Conservation (phyloP, 2,888 invertebrate genomes). For the Apotomis capreana region DNA sequence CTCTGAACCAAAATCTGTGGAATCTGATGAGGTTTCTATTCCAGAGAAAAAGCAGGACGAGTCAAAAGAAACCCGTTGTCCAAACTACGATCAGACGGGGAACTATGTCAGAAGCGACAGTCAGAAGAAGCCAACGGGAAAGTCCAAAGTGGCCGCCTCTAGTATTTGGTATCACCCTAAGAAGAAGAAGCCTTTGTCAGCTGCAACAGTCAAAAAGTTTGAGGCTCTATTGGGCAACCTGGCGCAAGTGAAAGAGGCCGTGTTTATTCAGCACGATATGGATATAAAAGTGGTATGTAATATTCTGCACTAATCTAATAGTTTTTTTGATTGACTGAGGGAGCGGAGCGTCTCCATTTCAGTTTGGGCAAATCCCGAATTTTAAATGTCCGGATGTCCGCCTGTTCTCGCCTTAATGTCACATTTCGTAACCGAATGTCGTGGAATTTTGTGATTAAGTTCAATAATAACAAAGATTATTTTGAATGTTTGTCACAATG, state of each 20-base stretch:
- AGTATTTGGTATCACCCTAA: slow-evolving; percentile 80
- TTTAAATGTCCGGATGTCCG: no score
- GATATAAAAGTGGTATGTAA: slow-evolving; percentile 75
- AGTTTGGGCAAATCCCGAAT: no score
- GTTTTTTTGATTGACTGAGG: no score
- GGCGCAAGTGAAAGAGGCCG: slow-evolving; percentile 69
- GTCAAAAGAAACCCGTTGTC: slow-evolving; percentile 64
- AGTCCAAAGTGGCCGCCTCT: slow-evolving; percentile 67
- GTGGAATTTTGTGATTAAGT: no score
- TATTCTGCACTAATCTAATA: no score
- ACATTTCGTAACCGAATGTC: no score
- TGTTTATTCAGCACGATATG: slow-evolving; percentile 78
- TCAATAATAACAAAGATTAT: no score
- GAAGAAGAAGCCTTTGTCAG: slow-evolving; percentile 74
- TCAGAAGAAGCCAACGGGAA: slow-evolving; percentile 66
- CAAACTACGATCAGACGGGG: slow-evolving; percentile 74
- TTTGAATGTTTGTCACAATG: no score
- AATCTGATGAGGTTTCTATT: slow-evolving; percentile 59
- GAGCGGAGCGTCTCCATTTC: no score
- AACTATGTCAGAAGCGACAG: slow-evolving; percentile 71
- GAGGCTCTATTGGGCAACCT: slow-evolving; percentile 68
- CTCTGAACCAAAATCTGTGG: slow-evolving; percentile 56
- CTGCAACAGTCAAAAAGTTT: slow-evolving; percentile 69
- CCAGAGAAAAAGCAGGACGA: slow-evolving; percentile 60
- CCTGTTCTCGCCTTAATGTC: no score